Conservation (phyloP, 2,797 vertebrate genomes). For the Gouania willdenowi region DNA sequence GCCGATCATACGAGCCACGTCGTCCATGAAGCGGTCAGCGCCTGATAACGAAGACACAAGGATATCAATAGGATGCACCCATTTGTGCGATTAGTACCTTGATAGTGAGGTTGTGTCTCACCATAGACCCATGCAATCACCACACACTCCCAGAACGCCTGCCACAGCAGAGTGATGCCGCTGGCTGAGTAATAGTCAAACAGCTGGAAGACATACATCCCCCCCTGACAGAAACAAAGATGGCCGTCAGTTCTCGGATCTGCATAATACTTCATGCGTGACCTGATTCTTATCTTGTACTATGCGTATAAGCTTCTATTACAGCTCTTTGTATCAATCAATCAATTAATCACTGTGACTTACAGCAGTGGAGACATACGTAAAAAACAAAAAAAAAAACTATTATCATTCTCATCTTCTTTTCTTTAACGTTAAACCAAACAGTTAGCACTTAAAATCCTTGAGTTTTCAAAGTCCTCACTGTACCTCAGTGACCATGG, state of each 20-base stretch:
- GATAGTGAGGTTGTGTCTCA: constrained; percentile 40
- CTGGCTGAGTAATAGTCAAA: constrained; percentile 86
- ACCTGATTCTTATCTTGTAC: constrained; percentile 21
- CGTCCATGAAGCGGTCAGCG: constrained; percentile 81
- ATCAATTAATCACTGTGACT: too few species aligned
- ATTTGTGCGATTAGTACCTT: not conserved
- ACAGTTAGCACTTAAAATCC: too few species aligned
- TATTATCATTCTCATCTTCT: too few species aligned
- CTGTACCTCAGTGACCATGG: constrained; percentile 82
- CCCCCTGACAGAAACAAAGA: constrained; percentile 66
- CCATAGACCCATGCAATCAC: constrained; percentile 85
- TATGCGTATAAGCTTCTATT: constrained; percentile 4
- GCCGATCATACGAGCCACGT: constrained; percentile 83
- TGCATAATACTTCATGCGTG: constrained; percentile 37
- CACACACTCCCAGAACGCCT: constrained; percentile 85
- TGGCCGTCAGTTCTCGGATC: constrained; percentile 4
- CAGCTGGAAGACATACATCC: constrained; percentile 85
- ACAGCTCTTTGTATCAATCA: too few species aligned
- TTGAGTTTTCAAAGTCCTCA: constrained; percentile 1
- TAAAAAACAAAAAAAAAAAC: too few species aligned
- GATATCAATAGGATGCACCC: not conserved
- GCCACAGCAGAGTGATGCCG: constrained; percentile 82
- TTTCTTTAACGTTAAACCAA: too few species aligned
- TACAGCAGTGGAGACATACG: too few species aligned
- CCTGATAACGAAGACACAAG: constrained; percentile 44